A percentile compares a stretch with the other conserved stretches of the same genome.
These are phyloP conservation scores for Eubasilissa splendida DNA, from an alignment of 2,888 invertebrate species.

Conservation along the genomic window DNA sequence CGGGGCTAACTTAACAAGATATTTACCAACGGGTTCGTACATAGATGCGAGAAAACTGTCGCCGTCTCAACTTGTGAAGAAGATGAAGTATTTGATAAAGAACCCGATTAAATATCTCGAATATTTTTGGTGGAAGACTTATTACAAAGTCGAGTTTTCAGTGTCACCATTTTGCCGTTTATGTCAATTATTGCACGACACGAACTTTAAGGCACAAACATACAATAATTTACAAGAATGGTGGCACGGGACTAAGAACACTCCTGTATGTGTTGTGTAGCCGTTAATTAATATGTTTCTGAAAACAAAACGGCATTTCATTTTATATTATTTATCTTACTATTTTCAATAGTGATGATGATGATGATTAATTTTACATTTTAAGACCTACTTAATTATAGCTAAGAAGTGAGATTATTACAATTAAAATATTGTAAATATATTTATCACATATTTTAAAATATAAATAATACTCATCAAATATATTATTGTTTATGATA, in stretches of 20 bases:
- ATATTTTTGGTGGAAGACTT: constrained; percentile 77
- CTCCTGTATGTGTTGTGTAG: constrained; percentile 1
- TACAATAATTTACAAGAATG: constrained; percentile 31
- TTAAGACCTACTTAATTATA: no score
- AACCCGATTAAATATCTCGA: constrained; percentile 74
- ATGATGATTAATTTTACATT: no score
- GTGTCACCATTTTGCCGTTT: constrained; percentile 73
- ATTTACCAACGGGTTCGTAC: constrained; percentile 75
- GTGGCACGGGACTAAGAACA: constrained; percentile 24
- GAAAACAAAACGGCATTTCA: no score
- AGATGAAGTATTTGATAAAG: constrained; percentile 69
- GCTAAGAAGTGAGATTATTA: no score
- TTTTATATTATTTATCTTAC: no score
- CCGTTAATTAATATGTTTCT: no score
- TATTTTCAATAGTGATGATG: no score
- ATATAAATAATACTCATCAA: no score
- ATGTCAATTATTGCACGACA: constrained; percentile 69
- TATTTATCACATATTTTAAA: no score
- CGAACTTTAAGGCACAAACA: not conserved
- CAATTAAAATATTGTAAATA: no score
- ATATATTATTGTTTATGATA: no score
- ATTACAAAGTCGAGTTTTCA: constrained; percentile 63
- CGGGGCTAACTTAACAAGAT: constrained; percentile 73
- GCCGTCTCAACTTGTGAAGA: constrained; percentile 69
- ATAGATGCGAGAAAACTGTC: constrained; percentile 72